Conservation (phyloP, 2,888 invertebrate species). For the Catocala nupta region DNA sequence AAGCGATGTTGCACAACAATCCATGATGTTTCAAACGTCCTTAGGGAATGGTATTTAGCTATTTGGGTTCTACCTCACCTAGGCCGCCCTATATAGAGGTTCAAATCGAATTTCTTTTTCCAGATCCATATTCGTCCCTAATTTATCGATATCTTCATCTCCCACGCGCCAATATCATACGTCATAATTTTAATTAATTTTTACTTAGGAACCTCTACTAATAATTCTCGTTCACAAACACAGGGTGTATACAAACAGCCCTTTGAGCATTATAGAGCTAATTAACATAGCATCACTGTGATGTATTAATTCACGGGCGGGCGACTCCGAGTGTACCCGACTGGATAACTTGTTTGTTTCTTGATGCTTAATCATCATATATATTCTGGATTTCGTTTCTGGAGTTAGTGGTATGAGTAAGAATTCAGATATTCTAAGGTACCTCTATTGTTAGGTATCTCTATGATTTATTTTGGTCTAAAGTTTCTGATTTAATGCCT, state of each 20-base stretch:
- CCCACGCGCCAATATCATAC: no score
- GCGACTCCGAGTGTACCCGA: constrained; percentile 63
- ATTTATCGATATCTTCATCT: no score
- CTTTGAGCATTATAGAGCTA: constrained; percentile 58
- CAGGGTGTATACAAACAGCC: constrained; percentile 32
- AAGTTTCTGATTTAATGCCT: no score
- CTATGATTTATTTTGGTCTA: no score
- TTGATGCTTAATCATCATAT: constrained; percentile 10
- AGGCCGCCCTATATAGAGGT: no score
- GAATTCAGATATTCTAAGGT: not conserved
- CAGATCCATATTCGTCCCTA: no score
- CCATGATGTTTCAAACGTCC: no score
- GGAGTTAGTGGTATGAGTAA: constrained; percentile 4
- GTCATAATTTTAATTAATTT: constrained; percentile 25
- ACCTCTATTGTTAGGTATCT: no score
- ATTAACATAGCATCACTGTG: constrained; percentile 70
- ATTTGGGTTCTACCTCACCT: no score
- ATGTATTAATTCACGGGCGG: constrained; percentile 66
- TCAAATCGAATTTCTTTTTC: no score
- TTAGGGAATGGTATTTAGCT: no score
- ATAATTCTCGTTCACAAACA: constrained; percentile 30
- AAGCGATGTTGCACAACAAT: no score
- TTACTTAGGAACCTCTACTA: constrained; percentile 25
- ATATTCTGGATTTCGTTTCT: constrained; percentile 10
- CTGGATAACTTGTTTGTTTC: constrained; percentile 50